Evolutionary conservation across 2,113 vertebrate species (phyloP).

Genomic region (Strix aluco): DNA sequence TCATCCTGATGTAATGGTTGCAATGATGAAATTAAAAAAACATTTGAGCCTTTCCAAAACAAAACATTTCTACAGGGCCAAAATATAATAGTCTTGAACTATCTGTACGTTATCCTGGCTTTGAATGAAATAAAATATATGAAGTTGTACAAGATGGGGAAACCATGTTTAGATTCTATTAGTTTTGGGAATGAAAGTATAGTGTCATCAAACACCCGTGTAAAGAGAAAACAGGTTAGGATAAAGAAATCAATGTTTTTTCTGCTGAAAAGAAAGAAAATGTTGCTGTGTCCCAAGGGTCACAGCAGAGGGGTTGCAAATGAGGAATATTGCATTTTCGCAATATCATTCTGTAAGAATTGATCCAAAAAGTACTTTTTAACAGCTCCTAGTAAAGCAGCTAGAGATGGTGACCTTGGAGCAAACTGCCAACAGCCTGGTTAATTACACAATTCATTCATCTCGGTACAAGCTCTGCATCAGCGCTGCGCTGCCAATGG

Average conservation of each 20-base stretch:
- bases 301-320: neutral
- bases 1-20: neutral
- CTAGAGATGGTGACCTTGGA: neutral
- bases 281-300: neutral
- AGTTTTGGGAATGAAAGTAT: neutral
- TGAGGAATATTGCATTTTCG: neutral
- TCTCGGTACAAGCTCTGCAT: fast-evolving
- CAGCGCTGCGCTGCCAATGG: neutral
- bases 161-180: neutral
- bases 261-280: neutral
- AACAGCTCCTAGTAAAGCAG: neutral
- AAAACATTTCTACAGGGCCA: neutral
- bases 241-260: neutral
- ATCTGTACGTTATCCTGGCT: neutral
- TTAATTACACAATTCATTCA: fast-evolving
- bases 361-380: neutral
- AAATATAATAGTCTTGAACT: neutral
- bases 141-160: neutral
- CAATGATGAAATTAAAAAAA: neutral
- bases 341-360: neutral
- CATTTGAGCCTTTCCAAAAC: neutral
- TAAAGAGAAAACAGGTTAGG: neutral
- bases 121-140: neutral
- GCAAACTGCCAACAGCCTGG: neutral
- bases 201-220: neutral